Percentiles rank a stretch among this genome's conserved stretches.
These are phyloP conservation scores for Dissostichus mawsoni DNA, from an alignment of 2,113 vertebrate genomes.

Conservation along the genomic window DNA sequence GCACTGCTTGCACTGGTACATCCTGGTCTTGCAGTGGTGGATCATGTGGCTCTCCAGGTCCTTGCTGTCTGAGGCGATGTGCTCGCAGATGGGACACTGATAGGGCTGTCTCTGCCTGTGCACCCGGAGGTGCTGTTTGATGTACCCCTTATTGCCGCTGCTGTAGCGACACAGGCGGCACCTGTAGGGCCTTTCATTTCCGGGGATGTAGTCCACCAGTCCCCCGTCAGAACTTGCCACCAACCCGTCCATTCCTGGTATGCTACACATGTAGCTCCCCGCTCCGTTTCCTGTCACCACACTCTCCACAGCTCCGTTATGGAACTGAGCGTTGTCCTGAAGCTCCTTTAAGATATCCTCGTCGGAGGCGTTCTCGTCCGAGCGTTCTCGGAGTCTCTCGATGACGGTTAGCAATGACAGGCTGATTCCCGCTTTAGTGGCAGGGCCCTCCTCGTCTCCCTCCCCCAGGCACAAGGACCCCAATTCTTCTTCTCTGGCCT, in stretches of 20 bases:
- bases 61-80: slow-evolving; percentile 90
- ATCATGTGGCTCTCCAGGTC: slow-evolving; percentile 96
- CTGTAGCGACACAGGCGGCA: slow-evolving; percentile 95
- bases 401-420: slow-evolving; percentile 96
- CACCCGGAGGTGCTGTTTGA: slow-evolving; percentile 95
- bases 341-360: slow-evolving; percentile 97
- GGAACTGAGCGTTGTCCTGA: slow-evolving; percentile 93
- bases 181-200: slow-evolving; percentile 90
- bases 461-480: slow-evolving; percentile 51
- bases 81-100: slow-evolving; percentile 98
- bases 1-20: slow-evolving; percentile 94
- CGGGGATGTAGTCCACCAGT: slow-evolving; percentile 91
- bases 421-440: slow-evolving; percentile 94
- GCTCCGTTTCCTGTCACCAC: slow-evolving; percentile 44
- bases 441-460: slow-evolving; percentile 85
- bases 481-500: slow-evolving; percentile 55
- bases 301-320: slow-evolving; percentile 56
- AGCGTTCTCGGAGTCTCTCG: slow-evolving; percentile 93
- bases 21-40: slow-evolving; percentile 94
- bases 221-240: slow-evolving; percentile 66
- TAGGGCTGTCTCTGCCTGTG: slow-evolving; percentile 94
- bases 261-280: slow-evolving; percentile 37
- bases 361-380: slow-evolving; percentile 95
- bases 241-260: slow-evolving; percentile 50
- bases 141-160: slow-evolving; percentile 96